Base-by-base conservation (phyloP, 1,140 invertebrate genomes). In the Brachionus koreanus region DNA sequence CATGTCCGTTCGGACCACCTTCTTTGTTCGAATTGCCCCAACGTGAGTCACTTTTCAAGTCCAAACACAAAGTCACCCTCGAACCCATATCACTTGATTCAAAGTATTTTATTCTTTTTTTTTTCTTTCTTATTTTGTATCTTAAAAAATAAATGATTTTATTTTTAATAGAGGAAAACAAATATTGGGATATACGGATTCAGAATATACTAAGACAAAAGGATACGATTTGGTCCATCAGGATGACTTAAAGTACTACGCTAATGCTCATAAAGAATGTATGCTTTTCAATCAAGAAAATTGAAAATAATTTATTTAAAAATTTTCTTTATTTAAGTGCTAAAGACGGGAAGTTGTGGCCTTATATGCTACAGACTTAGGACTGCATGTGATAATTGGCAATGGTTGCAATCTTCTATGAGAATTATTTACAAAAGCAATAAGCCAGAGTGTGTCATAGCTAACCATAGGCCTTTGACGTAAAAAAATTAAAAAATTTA, bases 251-350 rank as follows among this genome's bases (percentile, higher is more conserved):
- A 93, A 94, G 2, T 98, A 98, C 87, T 95, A 98, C 7, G 94
- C 96, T n/a, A 96, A 94, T 85, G 97, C 97, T 67, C 97, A 99
- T 90, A 95, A 97, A 91, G 96, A 98, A 92, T 90, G 97, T 98
- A 91, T 94, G 95, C 92, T 77, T 29, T 72, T 25, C 0, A 2
- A 4, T 49, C 6, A 49, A 52, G 37, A 33, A 2, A 69, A 10
- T 19, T 46, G 9, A 67, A 37, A 79, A 16, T 23, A 43, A n/a
- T 5, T 52, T 33, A 13, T 43, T 16, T 49, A 19, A 12, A 13
- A 9, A 12, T 42, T 69, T 23, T 74, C 33, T 65, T 85, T 85
- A 67, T 91, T 92, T 13, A 90, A 99, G 97, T 98, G 84, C 90
- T 98, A 81, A 99, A 99, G 90, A 98, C 96, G 33, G 96, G 96